Base-by-base conservation (phyloP, 2,797 vertebrate species). In the Leptatherina wallacei region DNA sequence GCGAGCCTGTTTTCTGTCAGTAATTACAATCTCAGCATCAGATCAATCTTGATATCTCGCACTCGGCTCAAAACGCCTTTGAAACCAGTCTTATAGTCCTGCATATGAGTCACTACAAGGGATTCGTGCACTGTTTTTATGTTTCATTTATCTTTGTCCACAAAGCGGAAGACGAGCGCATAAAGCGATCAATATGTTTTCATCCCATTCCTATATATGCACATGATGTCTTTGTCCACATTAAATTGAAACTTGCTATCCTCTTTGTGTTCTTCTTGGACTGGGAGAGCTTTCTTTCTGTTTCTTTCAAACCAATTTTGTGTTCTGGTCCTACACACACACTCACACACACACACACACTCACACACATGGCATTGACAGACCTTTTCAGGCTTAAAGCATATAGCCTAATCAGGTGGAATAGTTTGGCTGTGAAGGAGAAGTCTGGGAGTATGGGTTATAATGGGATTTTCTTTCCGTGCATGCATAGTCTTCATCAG, bases 11-110 rank as follows among this genome's bases (percentile, higher is more conserved):
- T 81, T 70, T 75, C 40, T 73, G 70, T 68, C 24, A 14, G 51
- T 76, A 84, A 85, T 82, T 82, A 76, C 74, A 76, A 33, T 81
- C 77, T 78, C 71, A 80, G 73, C 61, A 61, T 77, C 83, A 61
- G 49, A 85, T 85, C 75, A 80, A 73, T 81, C 51, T n/a, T 18
- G 52, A 64, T 32, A 20, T 73, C 61, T 65, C 65, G 36, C 35
- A n/a, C 71, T 63, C 64, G 55, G 61, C 56, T 49, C 54, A 59
- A 70, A 70, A 55, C 29, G 14, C 9, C 10, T 61, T 33, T 38
- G 38, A 66, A 79, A 70, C 29, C 12, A 14, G 5, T 16, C 60
- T 63, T 20, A 4, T 54, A 30, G 56, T 57, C 32, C 30, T 73
- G 55, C 65, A 75, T 78, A 76, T 62, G 32, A 78, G 36, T 71